These are phyloP conservation scores for Agriopis aurantiaria DNA, from an alignment of 2,888 invertebrate species.

Conservation along the genomic window DNA sequence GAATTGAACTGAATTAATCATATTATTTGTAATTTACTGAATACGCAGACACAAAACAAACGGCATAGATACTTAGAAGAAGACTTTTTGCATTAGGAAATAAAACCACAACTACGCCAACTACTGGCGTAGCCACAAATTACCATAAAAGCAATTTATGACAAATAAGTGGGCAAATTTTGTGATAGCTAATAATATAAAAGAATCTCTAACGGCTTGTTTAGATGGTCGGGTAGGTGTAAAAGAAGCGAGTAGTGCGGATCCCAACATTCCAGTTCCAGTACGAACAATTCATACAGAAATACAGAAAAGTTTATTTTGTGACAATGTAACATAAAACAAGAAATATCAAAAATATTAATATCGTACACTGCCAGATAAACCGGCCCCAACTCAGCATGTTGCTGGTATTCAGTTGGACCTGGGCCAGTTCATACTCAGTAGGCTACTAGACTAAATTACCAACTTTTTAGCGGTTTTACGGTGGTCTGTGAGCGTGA, in stretches of 20 bases:
- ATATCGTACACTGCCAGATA: too few species aligned
- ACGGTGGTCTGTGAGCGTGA: not conserved
- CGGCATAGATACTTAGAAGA: constrained; percentile 24
- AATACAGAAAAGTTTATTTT: too few species aligned
- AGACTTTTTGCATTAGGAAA: not conserved
- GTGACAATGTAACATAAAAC: too few species aligned
- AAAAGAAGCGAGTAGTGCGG: not conserved
- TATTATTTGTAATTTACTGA: constrained; percentile 63
- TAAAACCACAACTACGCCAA: not conserved
- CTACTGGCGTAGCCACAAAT: not conserved
- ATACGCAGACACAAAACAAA: constrained; percentile 32
- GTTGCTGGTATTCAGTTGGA: too few species aligned
- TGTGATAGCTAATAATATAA: not conserved
- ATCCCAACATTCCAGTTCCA: not conserved
- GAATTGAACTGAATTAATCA: constrained; percentile 44
- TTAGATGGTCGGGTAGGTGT: not conserved
- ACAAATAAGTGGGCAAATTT: not conserved
- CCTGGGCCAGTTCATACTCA: not conserved
- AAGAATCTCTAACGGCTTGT: not conserved
- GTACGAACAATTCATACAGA: not conserved
- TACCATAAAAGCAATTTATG: not conserved
- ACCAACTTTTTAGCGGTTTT: not conserved
- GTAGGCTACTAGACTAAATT: not conserved
- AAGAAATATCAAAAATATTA: too few species aligned
- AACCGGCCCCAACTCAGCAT: too few species aligned